Percentiles rank a stretch among this genome's conserved stretches.
Conservation (phyloP, 2,797 vertebrate genomes). For the Menidia menidia region DNA sequence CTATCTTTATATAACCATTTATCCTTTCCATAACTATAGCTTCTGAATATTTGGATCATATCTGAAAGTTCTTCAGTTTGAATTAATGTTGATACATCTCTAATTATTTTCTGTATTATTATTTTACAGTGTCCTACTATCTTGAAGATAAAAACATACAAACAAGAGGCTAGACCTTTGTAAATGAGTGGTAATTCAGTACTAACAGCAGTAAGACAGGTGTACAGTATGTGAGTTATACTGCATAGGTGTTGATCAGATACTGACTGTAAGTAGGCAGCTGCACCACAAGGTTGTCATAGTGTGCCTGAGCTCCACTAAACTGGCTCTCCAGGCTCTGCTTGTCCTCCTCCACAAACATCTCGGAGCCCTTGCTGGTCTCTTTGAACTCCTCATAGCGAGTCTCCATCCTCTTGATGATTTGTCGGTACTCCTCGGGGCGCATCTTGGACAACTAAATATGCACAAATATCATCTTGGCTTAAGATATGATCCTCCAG, state of each 20-base stretch:
- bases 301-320: constrained; percentile 87
- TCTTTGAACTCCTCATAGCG: constrained; percentile 92
- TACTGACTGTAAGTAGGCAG: constrained; percentile 81
- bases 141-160: background rate
- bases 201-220: background rate
- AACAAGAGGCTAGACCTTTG: background rate
- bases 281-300: constrained; percentile 89
- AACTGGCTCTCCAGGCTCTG: constrained; percentile 87
- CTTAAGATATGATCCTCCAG: background rate
- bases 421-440: constrained; percentile 90
- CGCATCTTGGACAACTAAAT: constrained; percentile 90
- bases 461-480: constrained; percentile 27
- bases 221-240: background rate
- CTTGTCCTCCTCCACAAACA: constrained; percentile 92
- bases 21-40: too few relatives aligned
- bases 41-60: too few relatives aligned
- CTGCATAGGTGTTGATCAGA: background rate
- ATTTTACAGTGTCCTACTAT: background rate
- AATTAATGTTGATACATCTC: background rate
- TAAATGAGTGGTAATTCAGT: background rate
- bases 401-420: constrained; percentile 89
- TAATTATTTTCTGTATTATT: background rate
- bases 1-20: background rate
- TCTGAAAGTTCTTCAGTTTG: background rate
- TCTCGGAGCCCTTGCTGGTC: constrained; percentile 87